Evolutionary conservation across 2,113 vertebrate genomes (phyloP), one percentile per base, ranked within the genome.

Genomic region (Sinosuthora webbiana): DNA sequence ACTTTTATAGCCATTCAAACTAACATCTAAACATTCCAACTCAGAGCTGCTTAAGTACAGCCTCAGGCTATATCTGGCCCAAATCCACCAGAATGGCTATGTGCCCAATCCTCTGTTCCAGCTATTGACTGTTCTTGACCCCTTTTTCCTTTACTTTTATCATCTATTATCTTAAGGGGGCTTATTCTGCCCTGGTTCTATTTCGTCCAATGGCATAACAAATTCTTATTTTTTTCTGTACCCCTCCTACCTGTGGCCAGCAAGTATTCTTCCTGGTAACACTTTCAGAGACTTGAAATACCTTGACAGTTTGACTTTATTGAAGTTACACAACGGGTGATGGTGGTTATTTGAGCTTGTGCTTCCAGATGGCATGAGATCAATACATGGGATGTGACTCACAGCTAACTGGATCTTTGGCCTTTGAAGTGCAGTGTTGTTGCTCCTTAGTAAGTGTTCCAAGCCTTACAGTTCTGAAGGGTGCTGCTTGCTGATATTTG

Each of bases 91-190:
- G 75, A 88, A 94, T 93, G 95, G 83, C 81, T 91, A 50, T 75
- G 77, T 75, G 91, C 83, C 95, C 90, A 95, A 86, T 95, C 91
- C 82, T 93, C 94, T 93, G 52, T 97, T 97, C 25, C 92, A 94
- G 87, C 83, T 97, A 95, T 96, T 96, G 95, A 96, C 88, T 94
- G 88, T 84, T 97, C 88, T 96, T 96, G 95, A 96, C 93, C 95
- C 88, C 62, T 93, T 96, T 95, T 96, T 50, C 85, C 65, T 95
- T 96, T 84, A 82, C 67, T 92, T 96, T 83, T 94, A 70, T 94
- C 69, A 88, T 95, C 56, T 94, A 75, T 95, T 95, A 91, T 96
- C 75, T 86, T 88, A 89, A 94, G 70, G 83, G 78, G 60, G 31
- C 44, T 79, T 88, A 93, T 69, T 80, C 74, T 84, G 18, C 41